Conservation (phyloP, 2,113 vertebrate genomes). For the Cyanoliseus patagonus region DNA sequence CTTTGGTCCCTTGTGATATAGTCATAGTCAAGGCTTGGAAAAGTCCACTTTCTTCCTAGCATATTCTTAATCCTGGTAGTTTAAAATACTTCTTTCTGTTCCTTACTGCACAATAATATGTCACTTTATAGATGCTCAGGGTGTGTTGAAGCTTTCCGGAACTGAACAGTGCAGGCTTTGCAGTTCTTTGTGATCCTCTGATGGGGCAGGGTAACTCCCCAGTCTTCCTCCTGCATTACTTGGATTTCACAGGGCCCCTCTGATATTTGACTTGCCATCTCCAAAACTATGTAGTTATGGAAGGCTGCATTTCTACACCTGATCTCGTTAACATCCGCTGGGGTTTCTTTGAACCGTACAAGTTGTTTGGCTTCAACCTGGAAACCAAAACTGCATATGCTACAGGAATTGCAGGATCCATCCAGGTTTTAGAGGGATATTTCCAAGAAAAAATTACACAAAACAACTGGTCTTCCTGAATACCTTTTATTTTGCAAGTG, state of each 20-base stretch:
- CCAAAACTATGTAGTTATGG: neutral
- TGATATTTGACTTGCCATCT: neutral
- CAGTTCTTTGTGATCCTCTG: neutral
- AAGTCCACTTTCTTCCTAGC: neutral
- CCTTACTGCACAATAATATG: neutral
- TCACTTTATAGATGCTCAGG: neutral
- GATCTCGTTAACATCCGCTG: neutral
- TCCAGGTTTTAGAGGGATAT: neutral
- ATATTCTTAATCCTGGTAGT: neutral
- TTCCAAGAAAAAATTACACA: neutral
- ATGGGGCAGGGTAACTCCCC: neutral
- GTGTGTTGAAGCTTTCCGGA: neutral
- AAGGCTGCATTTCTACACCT: neutral
- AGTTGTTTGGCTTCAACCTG: neutral
- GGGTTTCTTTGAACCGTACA: neutral
- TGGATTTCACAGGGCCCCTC: neutral
- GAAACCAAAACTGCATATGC: neutral
- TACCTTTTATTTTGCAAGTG: neutral
- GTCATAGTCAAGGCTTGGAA: neutral
- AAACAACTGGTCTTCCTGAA: neutral
- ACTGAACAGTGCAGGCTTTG: neutral
- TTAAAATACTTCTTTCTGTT: neutral
- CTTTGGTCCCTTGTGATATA: neutral
- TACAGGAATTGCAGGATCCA: neutral
- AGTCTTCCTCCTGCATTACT: neutral